Evolutionary conservation across 2,797 vertebrate genomes (phyloP).

Genomic region (Anguilla megastoma): DNA sequence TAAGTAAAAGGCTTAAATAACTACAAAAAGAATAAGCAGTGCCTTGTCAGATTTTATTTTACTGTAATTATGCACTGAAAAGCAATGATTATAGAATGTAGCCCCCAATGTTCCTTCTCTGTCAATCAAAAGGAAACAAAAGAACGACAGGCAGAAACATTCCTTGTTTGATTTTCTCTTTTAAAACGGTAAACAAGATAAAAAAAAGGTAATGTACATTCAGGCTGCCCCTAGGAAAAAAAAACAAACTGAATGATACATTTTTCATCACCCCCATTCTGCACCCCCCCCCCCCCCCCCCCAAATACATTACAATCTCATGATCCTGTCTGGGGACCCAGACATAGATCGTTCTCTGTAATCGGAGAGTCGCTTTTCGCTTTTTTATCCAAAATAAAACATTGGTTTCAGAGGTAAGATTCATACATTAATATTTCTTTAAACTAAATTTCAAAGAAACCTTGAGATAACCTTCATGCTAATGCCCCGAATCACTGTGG

Average conservation of each 20-base stretch:
- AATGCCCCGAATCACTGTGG: not conserved
- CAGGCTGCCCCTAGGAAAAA: not conserved
- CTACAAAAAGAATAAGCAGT: not conserved
- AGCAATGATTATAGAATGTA: not conserved
- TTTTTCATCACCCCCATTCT: not conserved
- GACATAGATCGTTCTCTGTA: not conserved
- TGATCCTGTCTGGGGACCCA: not conserved
- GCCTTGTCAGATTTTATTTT: not conserved
- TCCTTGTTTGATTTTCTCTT: not conserved
- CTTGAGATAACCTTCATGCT: slow-evolving; percentile 14
- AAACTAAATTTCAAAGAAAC: not conserved
- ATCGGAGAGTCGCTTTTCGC: not conserved
- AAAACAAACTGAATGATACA: not conserved
- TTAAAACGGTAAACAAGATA: not conserved
- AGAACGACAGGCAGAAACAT: not conserved
- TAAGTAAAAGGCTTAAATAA: not conserved
- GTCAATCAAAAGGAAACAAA: not conserved
- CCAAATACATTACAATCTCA: not conserved
- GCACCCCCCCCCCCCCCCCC: not conserved
- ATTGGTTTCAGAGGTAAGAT: slow-evolving; percentile 1
- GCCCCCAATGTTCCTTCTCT: not conserved
- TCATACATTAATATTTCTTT: not conserved
- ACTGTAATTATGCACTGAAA: not conserved
- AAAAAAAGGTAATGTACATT: not conserved
- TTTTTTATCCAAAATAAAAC: not conserved